phyloP scores from a whole-genome alignment of 2,113 vertebrate genomes.

The Mesembrinibis cayennensis region DNA sequence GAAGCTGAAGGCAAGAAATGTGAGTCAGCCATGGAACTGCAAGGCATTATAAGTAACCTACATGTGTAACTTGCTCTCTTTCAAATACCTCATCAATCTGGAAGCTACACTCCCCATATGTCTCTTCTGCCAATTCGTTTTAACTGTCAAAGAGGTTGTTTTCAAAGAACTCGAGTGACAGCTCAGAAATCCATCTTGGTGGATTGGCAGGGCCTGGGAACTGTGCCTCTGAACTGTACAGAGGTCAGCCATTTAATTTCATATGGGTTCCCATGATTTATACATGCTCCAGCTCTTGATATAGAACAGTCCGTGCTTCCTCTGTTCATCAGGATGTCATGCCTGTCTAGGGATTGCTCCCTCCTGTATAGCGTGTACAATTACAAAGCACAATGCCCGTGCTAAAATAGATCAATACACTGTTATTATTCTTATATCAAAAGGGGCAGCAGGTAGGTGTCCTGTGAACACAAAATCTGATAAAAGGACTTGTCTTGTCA shows the following conservation, averaged over 20 bases:
- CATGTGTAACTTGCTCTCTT: background rate
- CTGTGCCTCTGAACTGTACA: slow-evolving; percentile 10
- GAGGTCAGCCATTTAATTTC: slow-evolving; percentile 54
- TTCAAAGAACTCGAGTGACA: slow-evolving; percentile 23
- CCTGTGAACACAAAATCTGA: background rate
- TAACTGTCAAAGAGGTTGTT: slow-evolving; percentile 48
- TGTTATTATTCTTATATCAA: background rate
- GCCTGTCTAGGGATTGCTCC: background rate
- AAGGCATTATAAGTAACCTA: background rate
- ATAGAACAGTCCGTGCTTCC: background rate
- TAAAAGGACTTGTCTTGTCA: background rate
- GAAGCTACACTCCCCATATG: background rate
- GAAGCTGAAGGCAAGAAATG: background rate
- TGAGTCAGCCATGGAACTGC: background rate
- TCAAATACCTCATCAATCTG: slow-evolving; percentile 60
- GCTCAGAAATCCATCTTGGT: slow-evolving; percentile 48
- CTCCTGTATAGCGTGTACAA: background rate
- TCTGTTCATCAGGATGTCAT: background rate
- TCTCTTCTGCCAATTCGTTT: slow-evolving; percentile 35
- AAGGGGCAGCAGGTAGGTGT: background rate
- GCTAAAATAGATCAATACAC: background rate
- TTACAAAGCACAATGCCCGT: background rate
- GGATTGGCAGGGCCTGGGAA: slow-evolving; percentile 50
- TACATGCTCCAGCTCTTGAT: background rate
- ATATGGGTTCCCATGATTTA: slow-evolving; percentile 18